Base-by-base conservation (phyloP, 2,797 vertebrate genomes). In the Liparis tanakae region DNA sequence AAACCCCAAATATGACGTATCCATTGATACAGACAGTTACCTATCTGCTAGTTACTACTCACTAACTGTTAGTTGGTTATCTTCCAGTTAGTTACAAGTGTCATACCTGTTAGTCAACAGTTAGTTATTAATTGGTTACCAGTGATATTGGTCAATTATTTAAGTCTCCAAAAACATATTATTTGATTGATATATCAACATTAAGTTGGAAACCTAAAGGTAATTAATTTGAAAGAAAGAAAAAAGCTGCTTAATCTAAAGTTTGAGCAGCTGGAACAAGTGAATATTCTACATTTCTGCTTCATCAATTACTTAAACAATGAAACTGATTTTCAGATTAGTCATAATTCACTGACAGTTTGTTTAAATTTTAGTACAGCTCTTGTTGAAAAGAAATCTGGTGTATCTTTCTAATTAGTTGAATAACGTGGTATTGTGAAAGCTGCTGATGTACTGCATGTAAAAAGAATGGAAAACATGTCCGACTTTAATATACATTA, bases 401-500 rank as follows among this genome's bases (percentile, higher is more conserved):
- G 0, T 0, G 13, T 0, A 13, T 25, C 15, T 58, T 59, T 18
- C 20, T 72, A 10, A 58, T 62, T 57, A 59, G 30, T 74, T 79
- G 25, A 25, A 56, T 46, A 12, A 74, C 48, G 39, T 9, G 2
- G 2, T 34, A 15, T 63, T 46, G 1, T 68, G 41, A 72, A 22
- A 8, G 3, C 0, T 50, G 62, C 51, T 63, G 55, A 62, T 72
- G 46, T 54, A 18, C 51, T 75, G 43, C 17, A 65, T 66, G 37
- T 64, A 1, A 36, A 74, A 77, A 71, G 15, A 30, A 69, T 66
- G 20, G 1, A 34, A 70, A 65, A 63, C 51, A 54, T 37, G 4
- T 74, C 17, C 51, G 43, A 8, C 37, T 44, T 10, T 22, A 3
- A 1, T 57, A 34, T 59, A 33, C 74, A 78, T 76, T 2, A 18